Evolutionary conservation across 2,888 invertebrate genomes (phyloP).

Genomic region (Hydrotaea cyrtoneurina): DNA sequence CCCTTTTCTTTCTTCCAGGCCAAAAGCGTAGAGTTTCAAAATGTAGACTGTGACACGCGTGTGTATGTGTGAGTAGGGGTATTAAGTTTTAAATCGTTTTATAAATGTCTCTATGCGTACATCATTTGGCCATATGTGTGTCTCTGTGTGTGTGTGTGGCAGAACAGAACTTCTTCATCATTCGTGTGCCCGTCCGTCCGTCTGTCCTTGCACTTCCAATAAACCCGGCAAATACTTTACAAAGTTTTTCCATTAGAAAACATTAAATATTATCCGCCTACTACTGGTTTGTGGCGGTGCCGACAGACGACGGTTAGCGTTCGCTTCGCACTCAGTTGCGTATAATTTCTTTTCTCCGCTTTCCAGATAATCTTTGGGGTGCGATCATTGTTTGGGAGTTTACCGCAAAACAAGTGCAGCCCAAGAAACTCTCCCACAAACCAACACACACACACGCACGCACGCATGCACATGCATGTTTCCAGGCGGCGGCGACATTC

Average conservation of each 20-base stretch:
- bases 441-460: neutral
- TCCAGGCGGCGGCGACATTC: neutral
- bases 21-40: too few relatives aligned
- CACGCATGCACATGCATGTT: neutral
- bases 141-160: conserved; percentile 19
- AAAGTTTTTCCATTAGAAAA: conserved; percentile 71
- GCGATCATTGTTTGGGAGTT: conserved; percentile 58
- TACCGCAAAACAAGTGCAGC: conserved; percentile 9
- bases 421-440: conserved; percentile 8
- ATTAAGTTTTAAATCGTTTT: conserved; percentile 65
- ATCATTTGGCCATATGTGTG: conserved; percentile 20
- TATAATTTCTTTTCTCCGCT: conserved; percentile 18
- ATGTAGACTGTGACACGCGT: neutral
- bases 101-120: conserved; percentile 65
- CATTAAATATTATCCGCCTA: conserved; percentile 69
- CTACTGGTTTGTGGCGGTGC: neutral
- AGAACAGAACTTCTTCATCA: conserved; percentile 11
- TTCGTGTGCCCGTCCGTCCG: neutral
- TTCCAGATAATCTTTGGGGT: conserved; percentile 39
- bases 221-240: conserved; percentile 51
- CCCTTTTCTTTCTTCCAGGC: neutral
- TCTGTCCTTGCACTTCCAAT: conserved; percentile 41
- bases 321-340: neutral
- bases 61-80: conserved; percentile 17
- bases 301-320: conserved; percentile 10